Base-by-base conservation (phyloP, 2,113 vertebrate species). In the Leptobrachium ailaonicum region DNA sequence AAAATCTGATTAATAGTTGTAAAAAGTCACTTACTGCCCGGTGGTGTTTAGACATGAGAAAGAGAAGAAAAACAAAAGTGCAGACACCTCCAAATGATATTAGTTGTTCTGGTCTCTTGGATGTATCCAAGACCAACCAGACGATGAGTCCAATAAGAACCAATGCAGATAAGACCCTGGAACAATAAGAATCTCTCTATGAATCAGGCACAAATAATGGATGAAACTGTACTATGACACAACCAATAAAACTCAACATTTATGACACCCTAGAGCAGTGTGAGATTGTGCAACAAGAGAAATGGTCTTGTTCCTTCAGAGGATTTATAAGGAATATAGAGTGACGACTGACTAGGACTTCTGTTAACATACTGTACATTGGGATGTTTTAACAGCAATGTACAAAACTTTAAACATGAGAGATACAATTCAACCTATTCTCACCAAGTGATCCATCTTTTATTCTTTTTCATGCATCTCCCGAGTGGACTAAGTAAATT, bases 361-460 rank as follows among this genome's bases (percentile, higher is more conserved):
- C 20, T 32, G 20, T 32, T 32, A 32, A 32, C 20, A 32, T 32
- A 32, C 20, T 32, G 20, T 32, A 32, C 20, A 32, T 32, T 32
- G 20, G 20, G 20, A 32, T 32, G 20, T 32, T 32, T 32, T 32
- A 32, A 32, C 20, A 32, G 20, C 20, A 32, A 32, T 32, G 20
- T 32, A 32, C 20, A 32, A 32, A 32, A 32, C 20, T 32, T 32
- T 32, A 32, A 32, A 32, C 20, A 32, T 32, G 20, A 32, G 20
- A 32, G 20, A 32, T 32, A 32, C 20, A 50, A 50, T 50, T 4
- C 8, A 50, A 50, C 4, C 47, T 50, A 8, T 54, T 90, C 94
- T 93, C 85, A 99, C 98, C 97, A 96, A 88, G 94, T 95, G 40
- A 96, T 71, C 97, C 97, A 97, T 0, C 54, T 90, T 79, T 93